Conservation (phyloP, 2,888 invertebrate species). For the Drosophila imparisetae region DNA sequence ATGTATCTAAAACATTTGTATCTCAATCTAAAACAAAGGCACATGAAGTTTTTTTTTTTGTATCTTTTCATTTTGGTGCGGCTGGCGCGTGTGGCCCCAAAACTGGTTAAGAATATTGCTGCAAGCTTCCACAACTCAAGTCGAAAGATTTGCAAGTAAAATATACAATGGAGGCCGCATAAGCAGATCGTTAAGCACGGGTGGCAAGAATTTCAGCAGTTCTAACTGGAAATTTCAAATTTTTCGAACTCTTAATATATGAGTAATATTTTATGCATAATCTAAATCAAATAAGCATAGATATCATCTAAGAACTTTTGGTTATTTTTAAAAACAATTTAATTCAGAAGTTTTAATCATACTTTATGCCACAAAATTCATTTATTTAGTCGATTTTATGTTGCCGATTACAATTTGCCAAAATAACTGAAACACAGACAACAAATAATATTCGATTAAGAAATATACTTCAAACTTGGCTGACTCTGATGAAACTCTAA, state of each 20-base stretch:
- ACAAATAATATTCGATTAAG: conserved; percentile 4
- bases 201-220: not conserved
- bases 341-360: not conserved
- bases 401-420: not conserved
- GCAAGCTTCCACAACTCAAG: conserved; percentile 7
- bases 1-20: conserved; percentile 13
- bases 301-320: not conserved
- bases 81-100: conserved; percentile 27
- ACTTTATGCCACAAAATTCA: conserved; percentile 2
- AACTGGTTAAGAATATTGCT: conserved; percentile 41
- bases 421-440: not conserved
- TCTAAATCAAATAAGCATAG: not conserved
- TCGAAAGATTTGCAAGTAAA: conserved; percentile 2
- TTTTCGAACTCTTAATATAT: not conserved
- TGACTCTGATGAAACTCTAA: conserved; percentile 23
- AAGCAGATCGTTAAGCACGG: conserved; percentile 11
- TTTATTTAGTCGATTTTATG: conserved; percentile 15
- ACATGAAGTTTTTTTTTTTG: conserved; percentile 15
- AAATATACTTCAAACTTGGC: conserved; percentile 11
- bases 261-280: not conserved
- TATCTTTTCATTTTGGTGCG: not conserved
- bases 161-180: not conserved
- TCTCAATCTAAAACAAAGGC: conserved; percentile 30
- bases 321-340: not conserved
- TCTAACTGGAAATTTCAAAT: not conserved